Conservation (phyloP, 2,888 invertebrate genomes). For the Camptogramma bilineatum region DNA sequence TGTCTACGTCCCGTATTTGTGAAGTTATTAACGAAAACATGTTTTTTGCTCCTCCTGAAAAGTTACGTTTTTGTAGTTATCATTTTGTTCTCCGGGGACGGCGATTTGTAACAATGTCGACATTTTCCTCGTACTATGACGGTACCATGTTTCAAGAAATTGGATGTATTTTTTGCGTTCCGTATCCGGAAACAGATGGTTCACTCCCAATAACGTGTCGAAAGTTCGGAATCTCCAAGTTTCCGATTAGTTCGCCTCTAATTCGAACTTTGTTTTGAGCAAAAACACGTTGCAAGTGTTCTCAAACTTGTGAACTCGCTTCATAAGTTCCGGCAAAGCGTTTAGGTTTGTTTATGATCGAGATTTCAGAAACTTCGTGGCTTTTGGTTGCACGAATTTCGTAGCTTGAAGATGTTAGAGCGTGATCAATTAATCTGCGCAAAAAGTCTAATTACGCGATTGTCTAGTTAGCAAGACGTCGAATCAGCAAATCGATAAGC, state of each 20-base stretch:
- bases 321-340: conserved; percentile 36
- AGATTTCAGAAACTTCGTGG: conserved; percentile 10
- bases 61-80: too few species aligned
- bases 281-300: conserved; percentile 54
- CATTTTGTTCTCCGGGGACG: too few species aligned
- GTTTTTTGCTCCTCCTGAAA: too few species aligned
- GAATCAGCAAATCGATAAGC: too few species aligned
- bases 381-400: conserved; percentile 3
- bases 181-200: conserved; percentile 36
- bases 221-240: conserved; percentile 52
- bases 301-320: conserved; percentile 36
- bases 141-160: not conserved
- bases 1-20: too few species aligned
- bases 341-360: conserved; percentile 26
- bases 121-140: not conserved
- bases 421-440: not conserved
- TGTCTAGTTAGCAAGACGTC: too few species aligned
- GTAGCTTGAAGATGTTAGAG: not conserved
- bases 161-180: conserved; percentile 29
- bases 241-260: conserved; percentile 54
- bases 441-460: too few species aligned
- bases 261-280: conserved; percentile 49
- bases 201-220: conserved; percentile 39
- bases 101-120: not conserved
- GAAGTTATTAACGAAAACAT: too few species aligned